Evolutionary conservation across 64 coral and sea anemone species (phyloP).

Genomic region (Stichodactyla mertensii): DNA sequence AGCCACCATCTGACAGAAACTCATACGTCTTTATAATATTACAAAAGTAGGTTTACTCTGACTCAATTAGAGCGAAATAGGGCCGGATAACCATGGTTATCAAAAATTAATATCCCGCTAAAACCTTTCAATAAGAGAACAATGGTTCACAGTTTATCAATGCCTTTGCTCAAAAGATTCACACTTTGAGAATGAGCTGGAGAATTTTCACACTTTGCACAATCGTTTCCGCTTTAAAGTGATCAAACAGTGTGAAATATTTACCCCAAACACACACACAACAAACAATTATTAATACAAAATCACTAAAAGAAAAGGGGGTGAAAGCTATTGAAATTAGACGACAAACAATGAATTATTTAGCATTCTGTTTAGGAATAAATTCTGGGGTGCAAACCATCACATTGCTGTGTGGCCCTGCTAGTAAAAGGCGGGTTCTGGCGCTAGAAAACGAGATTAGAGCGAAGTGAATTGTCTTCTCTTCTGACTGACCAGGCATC

Average conservation of each 20-base stretch:
- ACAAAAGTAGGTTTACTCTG: slow-evolving; percentile 62
- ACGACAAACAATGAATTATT: slow-evolving; percentile 94
- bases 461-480: not conserved
- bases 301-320: slow-evolving; percentile 51
- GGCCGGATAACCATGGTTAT: slow-evolving; percentile 71
- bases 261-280: slow-evolving; percentile 56
- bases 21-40: slow-evolving; percentile 72
- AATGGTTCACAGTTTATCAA: slow-evolving; percentile 76
- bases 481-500: not conserved
- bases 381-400: slow-evolving; percentile 95
- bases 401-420: slow-evolving; percentile 42
- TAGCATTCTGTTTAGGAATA: slow-evolving; percentile 81
- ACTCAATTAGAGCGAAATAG: slow-evolving; percentile 90
- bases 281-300: slow-evolving; percentile 73
- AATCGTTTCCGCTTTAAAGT: slow-evolving; percentile 72
- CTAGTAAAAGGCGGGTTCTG: not conserved
- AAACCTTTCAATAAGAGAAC: slow-evolving; percentile 68
- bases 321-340: slow-evolving; percentile 70
- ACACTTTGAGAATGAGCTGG: slow-evolving; percentile 62
- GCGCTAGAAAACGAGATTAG: slow-evolving; percentile 2
- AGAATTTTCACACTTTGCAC: slow-evolving; percentile 56
- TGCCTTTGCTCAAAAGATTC: slow-evolving; percentile 36
- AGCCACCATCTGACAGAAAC: slow-evolving; percentile 52
- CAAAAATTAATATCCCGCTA: slow-evolving; percentile 91
- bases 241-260: slow-evolving; percentile 84